Conservation (phyloP, 1,140 invertebrate genomes). For the Hesperophylax magnus region DNA sequence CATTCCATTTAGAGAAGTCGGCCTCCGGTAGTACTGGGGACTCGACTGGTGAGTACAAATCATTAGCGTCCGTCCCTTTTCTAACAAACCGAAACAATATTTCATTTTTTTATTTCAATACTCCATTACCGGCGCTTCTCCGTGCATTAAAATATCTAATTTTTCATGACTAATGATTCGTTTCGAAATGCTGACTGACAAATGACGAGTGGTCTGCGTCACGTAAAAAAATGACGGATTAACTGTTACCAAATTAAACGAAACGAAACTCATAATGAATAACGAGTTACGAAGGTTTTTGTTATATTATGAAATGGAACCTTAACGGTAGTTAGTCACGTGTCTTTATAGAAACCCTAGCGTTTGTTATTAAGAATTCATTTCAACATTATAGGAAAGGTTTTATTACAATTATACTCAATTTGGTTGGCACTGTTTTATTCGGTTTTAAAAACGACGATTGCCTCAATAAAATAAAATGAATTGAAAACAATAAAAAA, state of each 20-base stretch:
- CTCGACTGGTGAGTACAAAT: neutral
- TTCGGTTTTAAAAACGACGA: too few relatives aligned
- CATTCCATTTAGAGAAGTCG: conserved; percentile 15
- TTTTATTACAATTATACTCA: too few relatives aligned
- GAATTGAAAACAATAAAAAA: too few relatives aligned
- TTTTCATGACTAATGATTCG: conserved; percentile 56
- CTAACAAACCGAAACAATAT: conserved; percentile 51
- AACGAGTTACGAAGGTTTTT: conserved; percentile 10
- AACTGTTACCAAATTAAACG: conserved; percentile 30
- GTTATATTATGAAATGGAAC: neutral
- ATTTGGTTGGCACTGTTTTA: too few relatives aligned
- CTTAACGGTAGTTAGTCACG: neutral
- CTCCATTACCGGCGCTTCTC: conserved; percentile 43
- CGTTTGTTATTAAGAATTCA: too few relatives aligned
- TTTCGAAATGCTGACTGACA: conserved; percentile 42
- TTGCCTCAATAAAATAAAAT: too few relatives aligned
- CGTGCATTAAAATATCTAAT: conserved; percentile 47
- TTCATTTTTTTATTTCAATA: conserved; percentile 46
- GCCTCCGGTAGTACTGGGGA: neutral
- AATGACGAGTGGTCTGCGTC: conserved; percentile 32
- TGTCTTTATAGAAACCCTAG: too few relatives aligned
- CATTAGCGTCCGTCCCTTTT: conserved; percentile 10
- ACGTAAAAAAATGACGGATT: conserved; percentile 34
- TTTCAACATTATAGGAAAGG: too few relatives aligned
- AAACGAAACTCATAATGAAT: conserved; percentile 6